Base-by-base conservation (phyloP, 2,797 vertebrate genomes). In the Gephyroberyx darwinii region DNA sequence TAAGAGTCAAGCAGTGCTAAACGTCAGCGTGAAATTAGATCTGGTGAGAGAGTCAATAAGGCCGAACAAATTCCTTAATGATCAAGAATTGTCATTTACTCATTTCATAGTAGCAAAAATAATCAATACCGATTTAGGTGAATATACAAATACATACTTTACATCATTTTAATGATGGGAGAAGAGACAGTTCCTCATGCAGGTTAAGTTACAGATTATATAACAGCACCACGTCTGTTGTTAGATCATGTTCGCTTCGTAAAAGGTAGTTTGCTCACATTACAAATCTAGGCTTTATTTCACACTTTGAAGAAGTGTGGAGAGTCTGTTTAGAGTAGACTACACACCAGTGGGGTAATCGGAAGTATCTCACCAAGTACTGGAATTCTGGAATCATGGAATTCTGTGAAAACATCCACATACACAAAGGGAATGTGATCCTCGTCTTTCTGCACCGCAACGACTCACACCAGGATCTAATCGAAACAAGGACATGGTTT, bases 381-480 rank as follows among this genome's bases (percentile, higher is more conserved):
- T 81, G 88, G 88, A 92, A 92, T 89, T 78, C 65, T 67, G 70
- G 81, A 74, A 84, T 82, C 53, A 74, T 71, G 78, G 81, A 90
- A 90, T 86, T 87, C 77, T 89, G 69, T 68, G 67, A 76, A 85
- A 86, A 82, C 41, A 69, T 67, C 39, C 65, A 85, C 68, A 83
- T 56, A 81, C 77, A 83, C 20, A 81, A 78, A 77, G 43, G 91
- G 91, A 93, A 94, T 93, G 92, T 92, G 75, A 88, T 81, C 64
- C 81, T 83, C 14, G 48, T 81, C 65, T 78, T 77, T 53, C 62
- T 52, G 74, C 50, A 14, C 56, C 37, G 72, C 65, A 82, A 41
- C 37, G n/a, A 80, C 72, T 81, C 52, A 20, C 65, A 68, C 63
- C 50, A 71, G 43, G 59, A 20, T n/a, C 58, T 22, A 71, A 77